Evolutionary conservation across 2,797 vertebrate genomes (phyloP).

Genomic region (Poecilia gillii): DNA sequence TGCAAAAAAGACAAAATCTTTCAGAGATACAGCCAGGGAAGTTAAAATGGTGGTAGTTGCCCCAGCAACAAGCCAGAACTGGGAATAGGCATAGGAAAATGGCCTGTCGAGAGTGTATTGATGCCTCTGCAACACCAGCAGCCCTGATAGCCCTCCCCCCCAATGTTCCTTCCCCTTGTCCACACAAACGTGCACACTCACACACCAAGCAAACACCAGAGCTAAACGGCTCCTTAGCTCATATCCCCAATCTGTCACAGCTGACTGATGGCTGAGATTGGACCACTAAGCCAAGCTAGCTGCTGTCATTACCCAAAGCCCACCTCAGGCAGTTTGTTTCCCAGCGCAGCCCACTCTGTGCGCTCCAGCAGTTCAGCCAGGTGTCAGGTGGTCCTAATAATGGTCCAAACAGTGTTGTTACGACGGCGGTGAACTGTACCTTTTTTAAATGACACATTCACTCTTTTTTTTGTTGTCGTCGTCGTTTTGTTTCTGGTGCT

Average conservation of each 20-base stretch:
- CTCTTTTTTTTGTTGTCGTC: neutral
- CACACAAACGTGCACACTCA: conserved; percentile 47
- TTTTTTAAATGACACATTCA: neutral
- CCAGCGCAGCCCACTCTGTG: conserved; percentile 41
- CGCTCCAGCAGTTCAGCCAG: conserved; percentile 53
- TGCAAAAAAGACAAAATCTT: conserved; percentile 51
- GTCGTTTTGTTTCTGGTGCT: conserved; percentile 3
- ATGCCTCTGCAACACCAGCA: conserved; percentile 83
- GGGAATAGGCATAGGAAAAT: conserved; percentile 82
- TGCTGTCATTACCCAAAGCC: conserved; percentile 72
- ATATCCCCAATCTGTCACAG: conserved; percentile 82
- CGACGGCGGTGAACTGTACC: conserved; percentile 36
- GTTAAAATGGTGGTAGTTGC: conserved; percentile 82
- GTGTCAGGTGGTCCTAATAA: conserved; percentile 67
- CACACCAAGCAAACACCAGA: conserved; percentile 67
- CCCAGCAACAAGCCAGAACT: conserved; percentile 82
- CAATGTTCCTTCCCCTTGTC: conserved; percentile 41
- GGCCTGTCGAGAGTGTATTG: conserved; percentile 82
- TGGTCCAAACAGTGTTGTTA: conserved; percentile 26
- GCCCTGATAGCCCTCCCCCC: conserved; percentile 57
- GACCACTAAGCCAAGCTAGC: conserved; percentile 75
- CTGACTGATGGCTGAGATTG: conserved; percentile 80
- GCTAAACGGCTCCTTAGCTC: conserved; percentile 79
- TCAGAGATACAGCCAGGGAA: conserved; percentile 63
- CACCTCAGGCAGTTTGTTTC: conserved; percentile 75